Conservation (phyloP, 1,140 invertebrate species). For the Drosophila tristis region DNA sequence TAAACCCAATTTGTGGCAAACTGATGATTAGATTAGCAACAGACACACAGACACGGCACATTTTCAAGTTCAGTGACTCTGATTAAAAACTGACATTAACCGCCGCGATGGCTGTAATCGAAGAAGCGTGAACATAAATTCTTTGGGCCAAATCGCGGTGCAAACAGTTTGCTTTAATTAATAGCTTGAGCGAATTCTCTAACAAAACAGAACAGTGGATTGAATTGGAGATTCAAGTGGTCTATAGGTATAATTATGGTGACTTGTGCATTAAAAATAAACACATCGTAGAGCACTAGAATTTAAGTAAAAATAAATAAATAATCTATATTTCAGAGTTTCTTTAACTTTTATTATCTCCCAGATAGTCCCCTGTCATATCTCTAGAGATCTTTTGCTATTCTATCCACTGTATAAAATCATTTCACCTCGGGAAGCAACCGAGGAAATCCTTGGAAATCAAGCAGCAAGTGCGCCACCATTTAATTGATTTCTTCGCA, state of each 20-base stretch:
- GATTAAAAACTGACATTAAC: conserved; percentile 32
- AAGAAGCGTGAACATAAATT: neutral
- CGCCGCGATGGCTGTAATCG: conserved; percentile 10
- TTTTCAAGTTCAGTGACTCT: conserved; percentile 64
- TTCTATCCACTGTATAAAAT: no score
- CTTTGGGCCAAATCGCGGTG: conserved; percentile 1
- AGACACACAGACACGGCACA: conserved; percentile 5
- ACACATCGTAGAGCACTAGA: no score
- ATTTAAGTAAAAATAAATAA: no score
- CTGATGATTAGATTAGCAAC: conserved; percentile 32
- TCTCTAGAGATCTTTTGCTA: no score
- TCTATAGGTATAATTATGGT: no score
- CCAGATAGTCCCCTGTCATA: no score
- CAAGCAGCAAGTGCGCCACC: conserved; percentile 20
- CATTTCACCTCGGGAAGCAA: no score
- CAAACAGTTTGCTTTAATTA: conserved; percentile 20
- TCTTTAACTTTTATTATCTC: no score
- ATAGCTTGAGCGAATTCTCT: neutral
- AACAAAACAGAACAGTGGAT: conserved; percentile 8
- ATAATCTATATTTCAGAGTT: no score
- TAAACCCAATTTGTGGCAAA: conserved; percentile 10
- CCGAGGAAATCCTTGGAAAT: conserved; percentile 20
- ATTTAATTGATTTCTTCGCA: conserved; percentile 62
- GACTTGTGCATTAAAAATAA: no score
- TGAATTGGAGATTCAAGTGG: neutral